Evolutionary conservation across 2,888 invertebrate genomes (phyloP).

Genomic region (Nasonovia ribisnigri): DNA sequence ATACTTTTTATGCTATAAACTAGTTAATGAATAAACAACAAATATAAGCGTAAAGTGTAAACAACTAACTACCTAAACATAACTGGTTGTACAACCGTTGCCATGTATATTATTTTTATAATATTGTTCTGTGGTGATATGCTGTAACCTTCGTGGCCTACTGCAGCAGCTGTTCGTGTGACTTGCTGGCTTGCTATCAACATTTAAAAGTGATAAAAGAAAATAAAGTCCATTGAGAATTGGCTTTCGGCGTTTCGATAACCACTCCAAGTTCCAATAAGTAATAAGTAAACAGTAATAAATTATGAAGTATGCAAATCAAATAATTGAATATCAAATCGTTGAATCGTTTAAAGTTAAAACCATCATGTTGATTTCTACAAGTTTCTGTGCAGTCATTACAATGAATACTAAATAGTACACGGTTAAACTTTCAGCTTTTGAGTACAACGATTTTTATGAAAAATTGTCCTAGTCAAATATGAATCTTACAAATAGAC

Average conservation of each 20-base stretch:
- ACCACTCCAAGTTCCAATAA: background rate
- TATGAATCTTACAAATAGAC: slow-evolving; percentile 66
- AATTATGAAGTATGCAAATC: background rate
- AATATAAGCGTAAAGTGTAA: too few species aligned
- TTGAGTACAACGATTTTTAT: background rate
- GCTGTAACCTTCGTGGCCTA: background rate
- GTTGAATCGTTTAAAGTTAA: background rate
- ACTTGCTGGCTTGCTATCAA: background rate
- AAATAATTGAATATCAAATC: background rate
- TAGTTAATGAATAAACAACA: too few species aligned
- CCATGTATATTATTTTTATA: too few species aligned
- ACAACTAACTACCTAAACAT: too few species aligned
- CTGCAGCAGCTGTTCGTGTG: background rate
- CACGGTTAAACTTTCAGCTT: background rate
- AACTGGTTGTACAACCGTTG: too few species aligned
- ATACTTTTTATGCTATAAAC: too few species aligned
- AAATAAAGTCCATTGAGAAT: background rate
- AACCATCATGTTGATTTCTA: background rate
- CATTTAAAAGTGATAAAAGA: background rate
- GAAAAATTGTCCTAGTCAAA: slow-evolving; percentile 33
- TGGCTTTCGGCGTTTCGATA: background rate
- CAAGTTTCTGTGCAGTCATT: background rate
- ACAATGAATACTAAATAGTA: background rate
- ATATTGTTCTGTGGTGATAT: too few species aligned
- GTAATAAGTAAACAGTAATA: background rate